phyloP scores from a whole-genome alignment of 2,888 invertebrate genomes.

The Branchinecta sandiegonensis region DNA sequence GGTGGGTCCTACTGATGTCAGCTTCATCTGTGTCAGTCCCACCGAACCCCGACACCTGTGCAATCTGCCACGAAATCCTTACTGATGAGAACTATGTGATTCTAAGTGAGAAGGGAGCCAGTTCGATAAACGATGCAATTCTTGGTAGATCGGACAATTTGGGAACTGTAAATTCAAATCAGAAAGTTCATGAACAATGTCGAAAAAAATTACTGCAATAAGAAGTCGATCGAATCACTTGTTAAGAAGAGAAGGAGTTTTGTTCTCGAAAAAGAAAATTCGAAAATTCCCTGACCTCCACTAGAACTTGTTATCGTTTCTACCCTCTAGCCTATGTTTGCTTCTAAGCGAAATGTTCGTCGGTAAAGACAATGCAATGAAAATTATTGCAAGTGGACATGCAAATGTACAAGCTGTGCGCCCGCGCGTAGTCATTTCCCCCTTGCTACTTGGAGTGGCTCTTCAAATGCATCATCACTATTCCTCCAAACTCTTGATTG shows the following conservation, averaged over 20 bases:
- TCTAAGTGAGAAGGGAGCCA: constrained; percentile 2
- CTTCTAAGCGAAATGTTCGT: no score
- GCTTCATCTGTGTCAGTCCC: constrained; percentile 11
- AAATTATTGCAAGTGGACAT: no score
- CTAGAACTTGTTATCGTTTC: no score
- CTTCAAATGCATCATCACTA: no score
- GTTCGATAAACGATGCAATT: constrained; percentile 1
- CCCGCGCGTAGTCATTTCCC: no score
- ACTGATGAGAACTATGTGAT: constrained; percentile 7
- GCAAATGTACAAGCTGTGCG: no score
- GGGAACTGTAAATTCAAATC: background rate
- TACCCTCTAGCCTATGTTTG: no score
- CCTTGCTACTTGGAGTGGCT: no score
- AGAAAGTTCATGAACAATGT: background rate
- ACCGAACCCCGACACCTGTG: constrained; percentile 7
- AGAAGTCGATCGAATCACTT: constrained; percentile 7
- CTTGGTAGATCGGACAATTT: background rate
- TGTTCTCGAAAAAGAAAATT: background rate
- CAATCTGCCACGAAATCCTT: constrained; percentile 2
- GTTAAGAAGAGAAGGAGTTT: background rate
- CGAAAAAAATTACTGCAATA: constrained; percentile 4
- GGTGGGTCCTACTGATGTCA: background rate
- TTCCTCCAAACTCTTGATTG: no score
- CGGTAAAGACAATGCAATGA: no score
- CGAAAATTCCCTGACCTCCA: no score